Evolutionary conservation across 2,113 vertebrate species (phyloP).

Genomic region (Nothoprocta perdicaria): DNA sequence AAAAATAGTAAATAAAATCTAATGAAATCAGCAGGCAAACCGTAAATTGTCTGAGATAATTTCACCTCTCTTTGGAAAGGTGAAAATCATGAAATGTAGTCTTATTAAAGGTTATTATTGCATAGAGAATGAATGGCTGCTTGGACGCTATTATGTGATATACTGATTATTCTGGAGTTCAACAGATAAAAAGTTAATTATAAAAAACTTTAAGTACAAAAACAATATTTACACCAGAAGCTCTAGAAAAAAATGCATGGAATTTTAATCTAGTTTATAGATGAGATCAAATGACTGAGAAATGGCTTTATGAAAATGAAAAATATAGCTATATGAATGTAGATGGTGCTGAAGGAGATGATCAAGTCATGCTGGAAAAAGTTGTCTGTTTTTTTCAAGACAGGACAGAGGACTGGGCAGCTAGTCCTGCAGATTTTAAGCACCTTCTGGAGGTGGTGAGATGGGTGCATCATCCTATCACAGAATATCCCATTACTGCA

Average conservation of each 20-base stretch:
- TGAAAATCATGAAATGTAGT: not conserved
- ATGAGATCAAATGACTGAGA: not conserved
- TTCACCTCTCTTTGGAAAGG: not conserved
- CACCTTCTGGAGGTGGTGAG: not conserved
- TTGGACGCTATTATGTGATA: not conserved
- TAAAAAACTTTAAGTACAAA: not conserved
- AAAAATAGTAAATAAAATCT: not conserved
- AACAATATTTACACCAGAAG: not conserved
- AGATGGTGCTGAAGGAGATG: not conserved
- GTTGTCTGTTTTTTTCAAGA: not conserved
- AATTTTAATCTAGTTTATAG: not conserved
- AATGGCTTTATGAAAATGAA: not conserved
- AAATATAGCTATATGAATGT: not conserved
- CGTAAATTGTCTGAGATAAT: not conserved
- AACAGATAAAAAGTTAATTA: not conserved
- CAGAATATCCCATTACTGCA: not conserved
- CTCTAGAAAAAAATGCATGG: no score
- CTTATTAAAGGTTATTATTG: not conserved
- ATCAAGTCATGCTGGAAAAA: not conserved
- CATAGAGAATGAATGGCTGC: not conserved
- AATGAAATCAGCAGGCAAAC: not conserved
- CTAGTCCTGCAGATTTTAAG: not conserved
- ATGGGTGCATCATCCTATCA: not conserved
- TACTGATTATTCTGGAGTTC: not conserved
- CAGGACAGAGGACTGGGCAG: not conserved